These are phyloP conservation scores for Drosophila leonis DNA, from an alignment of 2,888 invertebrate species.

Conservation along the genomic window DNA sequence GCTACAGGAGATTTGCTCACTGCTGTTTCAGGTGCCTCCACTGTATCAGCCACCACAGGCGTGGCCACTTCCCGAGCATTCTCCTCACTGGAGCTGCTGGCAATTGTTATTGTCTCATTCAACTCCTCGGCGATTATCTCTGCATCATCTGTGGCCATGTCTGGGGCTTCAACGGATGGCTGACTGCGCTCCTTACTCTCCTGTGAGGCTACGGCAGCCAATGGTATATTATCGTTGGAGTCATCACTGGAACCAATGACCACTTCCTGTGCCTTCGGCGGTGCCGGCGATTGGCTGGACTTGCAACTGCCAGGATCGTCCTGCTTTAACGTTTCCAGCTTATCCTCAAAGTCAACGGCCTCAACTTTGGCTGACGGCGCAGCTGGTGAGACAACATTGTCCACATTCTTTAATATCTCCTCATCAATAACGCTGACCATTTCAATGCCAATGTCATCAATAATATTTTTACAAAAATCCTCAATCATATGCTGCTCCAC, in stretches of 20 bases:
- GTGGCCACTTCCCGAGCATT: slow-evolving; percentile 39
- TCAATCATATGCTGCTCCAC: slow-evolving; percentile 84
- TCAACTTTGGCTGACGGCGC: slow-evolving; percentile 56
- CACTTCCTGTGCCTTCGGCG: slow-evolving; percentile 53
- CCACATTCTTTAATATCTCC: slow-evolving; percentile 83
- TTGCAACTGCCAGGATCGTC: slow-evolving; percentile 24
- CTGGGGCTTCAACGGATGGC: slow-evolving; percentile 22
- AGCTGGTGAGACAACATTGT: slow-evolving; percentile 66
- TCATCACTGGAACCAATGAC: slow-evolving; percentile 82
- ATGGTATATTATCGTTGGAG: slow-evolving; percentile 83
- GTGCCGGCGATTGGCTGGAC: slow-evolving; percentile 34
- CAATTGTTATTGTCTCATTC: slow-evolving; percentile 65
- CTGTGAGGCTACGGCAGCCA: slow-evolving; percentile 78
- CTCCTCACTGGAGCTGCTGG: slow-evolving; percentile 58
- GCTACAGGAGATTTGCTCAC: background rate
- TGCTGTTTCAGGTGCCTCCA: slow-evolving; percentile 20
- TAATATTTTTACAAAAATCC: slow-evolving; percentile 82
- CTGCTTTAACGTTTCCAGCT: slow-evolving; percentile 54
- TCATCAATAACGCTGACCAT: slow-evolving; percentile 83
- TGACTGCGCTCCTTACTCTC: slow-evolving; percentile 73
- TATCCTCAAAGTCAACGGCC: slow-evolving; percentile 67
- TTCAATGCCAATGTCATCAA: slow-evolving; percentile 84
- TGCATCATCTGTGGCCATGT: slow-evolving; percentile 49
- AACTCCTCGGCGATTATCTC: slow-evolving; percentile 51
- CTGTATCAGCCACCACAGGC: background rate